Evolutionary conservation across 1,140 invertebrate genomes (phyloP), one percentile per base, ranked within the genome.

Genomic region (Polyergus mexicanus): DNA sequence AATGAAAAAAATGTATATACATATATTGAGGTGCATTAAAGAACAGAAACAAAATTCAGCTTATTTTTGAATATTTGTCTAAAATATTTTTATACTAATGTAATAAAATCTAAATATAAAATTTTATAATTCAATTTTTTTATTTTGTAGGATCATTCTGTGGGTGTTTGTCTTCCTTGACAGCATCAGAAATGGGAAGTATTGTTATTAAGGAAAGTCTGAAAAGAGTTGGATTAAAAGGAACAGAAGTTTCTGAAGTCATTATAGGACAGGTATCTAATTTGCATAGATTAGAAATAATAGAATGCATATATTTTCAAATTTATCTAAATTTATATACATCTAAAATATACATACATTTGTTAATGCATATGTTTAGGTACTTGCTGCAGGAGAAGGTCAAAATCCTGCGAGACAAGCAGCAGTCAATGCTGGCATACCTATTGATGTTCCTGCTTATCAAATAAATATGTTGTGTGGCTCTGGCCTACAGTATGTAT

Each of bases 371-470:
- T 54, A 16, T 60, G 0, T 19, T 62, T 89, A 98, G 97, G 95
- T 96, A 38, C 92, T 98, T 56, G 96, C 96, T 56, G 96, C 97
- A 58, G 97, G 96, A 8, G 96, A 98, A 94, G 98, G 98, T 35
- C 98, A 98, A 95, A 98, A 98, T 95, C 97, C 98, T 78, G 97
- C 97, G 0, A 95, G 98, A 87, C 98, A 98, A 94, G 97, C 98
- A 60, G 95, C 97, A 16, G 94, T 98, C 3, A 96, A 96, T 89
- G 97, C 97, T 71, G 98, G 97, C n/a, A 93, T 98, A 89, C 97
- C 98, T 44, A 93, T 96, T 84, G 91, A 95, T 74, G 96, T 97
- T 41, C 97, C 98, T 66, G 97, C 98, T 47, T 97, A 96, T 93
- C 94, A 96, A n/a, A 93, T 98, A 10, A 98, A 98, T 91, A 97